These are phyloP conservation scores for Coelinius sp. DNA, from an alignment of 2,888 invertebrate species.

Conservation along the genomic window DNA sequence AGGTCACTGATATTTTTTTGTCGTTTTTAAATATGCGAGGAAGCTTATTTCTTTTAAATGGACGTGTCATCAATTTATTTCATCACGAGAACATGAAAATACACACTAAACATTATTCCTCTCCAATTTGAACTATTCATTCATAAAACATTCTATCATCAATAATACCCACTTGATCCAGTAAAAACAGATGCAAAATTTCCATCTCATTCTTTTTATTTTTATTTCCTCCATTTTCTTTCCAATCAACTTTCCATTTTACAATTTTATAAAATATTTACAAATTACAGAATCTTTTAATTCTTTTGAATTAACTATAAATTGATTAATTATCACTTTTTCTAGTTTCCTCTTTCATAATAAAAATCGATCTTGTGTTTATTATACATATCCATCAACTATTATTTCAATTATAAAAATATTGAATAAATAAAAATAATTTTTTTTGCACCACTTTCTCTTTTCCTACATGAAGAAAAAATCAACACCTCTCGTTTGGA, in stretches of 20 bases:
- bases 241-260: neutral
- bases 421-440: neutral
- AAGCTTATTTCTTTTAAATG: neutral
- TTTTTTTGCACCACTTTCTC: neutral
- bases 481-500: neutral
- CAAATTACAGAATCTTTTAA: neutral
- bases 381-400: neutral
- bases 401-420: neutral
- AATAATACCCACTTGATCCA: too few relatives aligned
- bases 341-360: neutral
- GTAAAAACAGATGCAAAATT: too few relatives aligned
- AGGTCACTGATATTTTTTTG: neutral
- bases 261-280: constrained; percentile 9
- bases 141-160: neutral
- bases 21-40: too few relatives aligned
- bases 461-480: neutral
- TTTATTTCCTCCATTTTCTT: neutral
- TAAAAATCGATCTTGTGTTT: neutral
- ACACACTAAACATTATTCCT: neutral
- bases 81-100: neutral
- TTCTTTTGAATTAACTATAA: neutral
- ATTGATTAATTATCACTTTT: neutral
- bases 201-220: too few relatives aligned
- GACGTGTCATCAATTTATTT: neutral
- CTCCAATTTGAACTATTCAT: neutral